Percentiles rank a stretch among this genome's conserved stretches.
Evolutionary conservation across 1,140 invertebrate species (phyloP).

Genomic region (Kradibia gibbosae): DNA sequence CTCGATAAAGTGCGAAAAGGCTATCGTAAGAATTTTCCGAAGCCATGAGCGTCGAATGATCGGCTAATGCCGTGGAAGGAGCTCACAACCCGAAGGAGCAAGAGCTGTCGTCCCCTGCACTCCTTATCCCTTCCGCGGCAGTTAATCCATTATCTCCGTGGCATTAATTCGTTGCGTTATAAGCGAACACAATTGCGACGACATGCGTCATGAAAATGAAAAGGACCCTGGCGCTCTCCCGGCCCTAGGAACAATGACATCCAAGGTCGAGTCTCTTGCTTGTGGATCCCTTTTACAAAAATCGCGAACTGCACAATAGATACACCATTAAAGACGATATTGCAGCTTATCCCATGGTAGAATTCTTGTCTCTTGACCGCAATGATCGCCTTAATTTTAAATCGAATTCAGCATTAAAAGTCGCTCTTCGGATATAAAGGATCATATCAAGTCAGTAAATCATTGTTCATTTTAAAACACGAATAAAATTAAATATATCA

Average conservation of each 20-base stretch:
- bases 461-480: too few species aligned
- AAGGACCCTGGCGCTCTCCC: constrained; percentile 11
- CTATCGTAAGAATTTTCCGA: not conserved
- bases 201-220: constrained; percentile 40
- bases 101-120: not conserved
- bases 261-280: constrained; percentile 20
- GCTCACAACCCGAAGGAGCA: not conserved
- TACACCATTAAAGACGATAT: not conserved
- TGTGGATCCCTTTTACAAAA: not conserved
- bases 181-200: constrained; percentile 22
- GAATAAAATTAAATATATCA: too few species aligned
- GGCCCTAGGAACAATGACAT: constrained; percentile 18
- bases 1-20: not conserved
- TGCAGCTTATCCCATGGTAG: too few species aligned
- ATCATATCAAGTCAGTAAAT: too few species aligned
- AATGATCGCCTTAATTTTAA: too few species aligned
- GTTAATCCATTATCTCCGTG: constrained; percentile 27
- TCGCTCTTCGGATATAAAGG: too few species aligned
- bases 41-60: not conserved
- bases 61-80: constrained; percentile 22
- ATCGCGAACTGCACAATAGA: not conserved
- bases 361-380: too few species aligned
- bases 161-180: constrained; percentile 39
- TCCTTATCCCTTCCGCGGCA: not conserved
- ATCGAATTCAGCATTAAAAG: too few species aligned